Percentiles rank a stretch among this genome's conserved stretches.
phyloP scores from a whole-genome alignment of 2,113 vertebrate species.

The Pituophis catenifer region DNA sequence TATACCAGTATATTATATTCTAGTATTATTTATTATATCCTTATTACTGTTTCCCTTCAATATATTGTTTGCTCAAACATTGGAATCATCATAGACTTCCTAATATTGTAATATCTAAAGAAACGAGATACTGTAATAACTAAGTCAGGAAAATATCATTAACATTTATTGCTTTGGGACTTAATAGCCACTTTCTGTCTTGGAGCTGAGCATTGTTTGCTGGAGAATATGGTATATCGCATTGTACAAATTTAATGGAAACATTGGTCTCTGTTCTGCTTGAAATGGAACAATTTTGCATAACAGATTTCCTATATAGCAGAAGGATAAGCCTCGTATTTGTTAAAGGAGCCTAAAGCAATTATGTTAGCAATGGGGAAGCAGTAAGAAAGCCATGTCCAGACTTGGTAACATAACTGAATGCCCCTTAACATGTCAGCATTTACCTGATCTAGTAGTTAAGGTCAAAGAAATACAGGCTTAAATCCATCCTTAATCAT shows the following conservation, averaged over 20 bases:
- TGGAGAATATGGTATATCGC: no score
- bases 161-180: accelerated
- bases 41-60: no score
- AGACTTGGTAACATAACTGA: neutral
- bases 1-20: no score
- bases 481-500: neutral
- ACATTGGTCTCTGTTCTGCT: neutral
- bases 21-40: no score
- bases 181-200: neutral
- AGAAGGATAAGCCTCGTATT: neutral
- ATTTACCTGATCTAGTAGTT: neutral
- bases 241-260: neutral
- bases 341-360: neutral
- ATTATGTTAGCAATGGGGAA: neutral
- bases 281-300: neutral
- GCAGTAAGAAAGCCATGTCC: neutral
- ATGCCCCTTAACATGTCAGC: accelerated
- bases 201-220: neutral
- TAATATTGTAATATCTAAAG: conserved; percentile 7
- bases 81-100: conserved; percentile 9
- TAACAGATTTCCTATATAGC: neutral
- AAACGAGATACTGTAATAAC: conserved; percentile 17
- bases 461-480: neutral
- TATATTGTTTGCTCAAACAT: neutral
- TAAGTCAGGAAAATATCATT: conserved; percentile 27